Evolutionary conservation across 1,140 invertebrate genomes (phyloP).

Genomic region (Gryon sp.): DNA sequence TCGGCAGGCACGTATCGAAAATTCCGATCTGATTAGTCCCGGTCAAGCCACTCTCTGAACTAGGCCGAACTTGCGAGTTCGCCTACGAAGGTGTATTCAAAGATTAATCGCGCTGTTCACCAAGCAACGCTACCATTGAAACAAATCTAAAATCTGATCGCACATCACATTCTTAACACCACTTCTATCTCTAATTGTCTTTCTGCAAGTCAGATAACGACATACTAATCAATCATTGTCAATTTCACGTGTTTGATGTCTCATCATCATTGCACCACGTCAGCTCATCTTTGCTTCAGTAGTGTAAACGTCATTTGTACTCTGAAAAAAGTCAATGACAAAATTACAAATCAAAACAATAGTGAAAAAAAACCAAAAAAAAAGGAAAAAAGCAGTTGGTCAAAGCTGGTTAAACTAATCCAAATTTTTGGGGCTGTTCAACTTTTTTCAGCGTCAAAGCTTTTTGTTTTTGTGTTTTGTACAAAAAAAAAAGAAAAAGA

Average conservation of each 20-base stretch:
- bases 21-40: conserved; percentile 73
- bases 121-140: conserved; percentile 48
- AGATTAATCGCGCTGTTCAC: conserved; percentile 35
- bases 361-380: no score
- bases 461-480: not conserved
- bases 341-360: no score
- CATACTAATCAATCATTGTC: conserved; percentile 1
- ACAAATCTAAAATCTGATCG: not conserved
- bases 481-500: no score
- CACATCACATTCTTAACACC: conserved; percentile 44
- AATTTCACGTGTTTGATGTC: conserved; percentile 29
- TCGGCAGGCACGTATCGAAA: conserved; percentile 79
- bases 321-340: conserved; percentile 12
- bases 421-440: no score
- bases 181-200: conserved; percentile 12
- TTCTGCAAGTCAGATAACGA: conserved; percentile 12
- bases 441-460: conserved; percentile 20
- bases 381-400: no score
- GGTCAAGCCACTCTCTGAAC: conserved; percentile 76
- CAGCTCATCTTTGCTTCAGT: conserved; percentile 25
- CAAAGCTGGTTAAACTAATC: no score
- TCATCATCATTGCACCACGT: conserved; percentile 23
- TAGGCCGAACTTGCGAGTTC: conserved; percentile 31
- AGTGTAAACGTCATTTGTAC: conserved; percentile 4
- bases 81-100: conserved; percentile 38